Conservation (phyloP, 2,113 vertebrate genomes). For the Salvelinus alpinus region DNA sequence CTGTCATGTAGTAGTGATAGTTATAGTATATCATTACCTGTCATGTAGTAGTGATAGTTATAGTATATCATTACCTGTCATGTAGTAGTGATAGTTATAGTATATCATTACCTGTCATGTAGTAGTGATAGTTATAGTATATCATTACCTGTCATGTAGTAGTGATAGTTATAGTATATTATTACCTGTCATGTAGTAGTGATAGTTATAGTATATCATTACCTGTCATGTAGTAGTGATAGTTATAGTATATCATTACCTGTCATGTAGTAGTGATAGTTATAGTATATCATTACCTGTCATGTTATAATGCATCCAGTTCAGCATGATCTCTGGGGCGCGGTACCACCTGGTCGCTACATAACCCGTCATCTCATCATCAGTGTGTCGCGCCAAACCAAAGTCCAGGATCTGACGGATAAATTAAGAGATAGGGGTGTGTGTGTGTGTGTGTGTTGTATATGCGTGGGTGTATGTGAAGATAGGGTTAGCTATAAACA, state of each 20-base stretch:
- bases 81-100: too few relatives aligned
- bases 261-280: background rate
- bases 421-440: background rate
- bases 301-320: constrained; percentile 99
- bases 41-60: too few relatives aligned
- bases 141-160: too few relatives aligned
- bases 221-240: background rate
- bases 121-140: too few relatives aligned
- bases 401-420: constrained; percentile 90
- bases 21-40: background rate
- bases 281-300: constrained; percentile 76
- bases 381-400: constrained; percentile 93
- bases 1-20: background rate
- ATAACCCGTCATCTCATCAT: constrained; percentile 98
- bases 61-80: too few relatives aligned
- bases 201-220: too few relatives aligned
- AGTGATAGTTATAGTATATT: too few relatives aligned
- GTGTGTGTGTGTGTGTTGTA: background rate
- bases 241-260: background rate
- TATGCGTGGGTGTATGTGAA: background rate
- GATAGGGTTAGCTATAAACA: background rate
- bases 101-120: too few relatives aligned
- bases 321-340: constrained; percentile 98
- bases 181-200: too few relatives aligned
- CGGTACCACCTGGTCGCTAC: constrained; percentile 97